Base-by-base conservation (phyloP, 2,797 vertebrate genomes). In the Spea hammondii region DNA sequence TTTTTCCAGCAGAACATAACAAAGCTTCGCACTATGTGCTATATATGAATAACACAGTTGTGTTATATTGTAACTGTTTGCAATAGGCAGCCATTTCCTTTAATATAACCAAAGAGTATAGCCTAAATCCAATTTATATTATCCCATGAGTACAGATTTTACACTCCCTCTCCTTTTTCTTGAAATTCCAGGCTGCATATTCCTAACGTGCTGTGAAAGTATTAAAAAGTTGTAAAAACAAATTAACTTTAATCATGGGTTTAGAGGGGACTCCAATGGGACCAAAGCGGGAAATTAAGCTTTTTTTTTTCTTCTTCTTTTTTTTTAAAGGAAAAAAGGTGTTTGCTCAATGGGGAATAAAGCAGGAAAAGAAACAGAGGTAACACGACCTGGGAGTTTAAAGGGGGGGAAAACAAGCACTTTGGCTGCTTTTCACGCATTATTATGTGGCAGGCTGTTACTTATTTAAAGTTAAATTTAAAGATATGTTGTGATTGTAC, bases 181-280 rank as follows among this genome's bases (percentile, higher is more conserved):
- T 77, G 69, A 77, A 82, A 77, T 82, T 82, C 75, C 75, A 77
- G 79, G 55, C 70, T 77, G 55, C 65, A 60, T 77, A 77, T 64
- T 70, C 57, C 75, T 74, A 77, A 82, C 79, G 75, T 82, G 79
- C 75, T 82, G 75, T 77, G 75, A 82, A 82, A 82, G 79, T 77
- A 82, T 82, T 82, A 82, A 82, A 82, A 82, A 82, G 79, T 82
- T 82, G 79, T 82, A 82, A 77, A 82, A 82, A 74, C 74, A 82
- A 82, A 82, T 82, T 82, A 82, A 82, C 79, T 82, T 82, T 82
- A 82, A 82, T 82, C 75, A 67, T 64, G 70, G 79, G 74, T 82
- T 82, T 82, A 82, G 70, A 76, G 75, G 70, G 65, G 79, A 73
- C 74, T 82, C 70, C 70, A 50, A 82, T 62, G 70, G 79, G 79